Percentiles rank a stretch among this genome's conserved stretches.
These are phyloP conservation scores for Trinorchestia longiramus DNA, from an alignment of 1,140 invertebrate genomes.

Conservation along the genomic window DNA sequence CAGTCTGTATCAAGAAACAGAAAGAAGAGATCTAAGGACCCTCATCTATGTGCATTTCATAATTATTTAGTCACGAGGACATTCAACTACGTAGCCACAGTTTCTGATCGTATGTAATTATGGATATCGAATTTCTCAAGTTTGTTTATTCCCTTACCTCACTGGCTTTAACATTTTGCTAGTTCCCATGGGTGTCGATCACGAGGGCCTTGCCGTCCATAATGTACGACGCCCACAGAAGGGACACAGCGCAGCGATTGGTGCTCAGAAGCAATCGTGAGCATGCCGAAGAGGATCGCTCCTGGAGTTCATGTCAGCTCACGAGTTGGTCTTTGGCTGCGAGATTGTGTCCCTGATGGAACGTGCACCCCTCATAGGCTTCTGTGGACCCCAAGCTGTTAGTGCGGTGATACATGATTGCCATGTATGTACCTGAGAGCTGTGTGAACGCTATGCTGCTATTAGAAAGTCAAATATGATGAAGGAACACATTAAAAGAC, in stretches of 20 bases:
- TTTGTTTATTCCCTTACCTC: neutral
- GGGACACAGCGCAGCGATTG: neutral
- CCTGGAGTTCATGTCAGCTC: constrained; percentile 32
- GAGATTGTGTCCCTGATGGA: constrained; percentile 50
- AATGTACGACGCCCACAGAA: constrained; percentile 2
- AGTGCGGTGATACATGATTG: constrained; percentile 23
- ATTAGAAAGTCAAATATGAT: constrained; percentile 55
- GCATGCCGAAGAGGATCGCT: constrained; percentile 3
- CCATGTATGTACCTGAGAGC: constrained; percentile 28
- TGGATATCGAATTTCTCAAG: neutral
- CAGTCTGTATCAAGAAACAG: neutral
- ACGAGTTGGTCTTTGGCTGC: constrained; percentile 6
- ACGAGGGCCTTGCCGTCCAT: neutral
- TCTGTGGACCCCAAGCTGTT: constrained; percentile 48
- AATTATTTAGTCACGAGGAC: neutral
- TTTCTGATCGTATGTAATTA: neutral
- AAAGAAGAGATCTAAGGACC: too few relatives aligned
- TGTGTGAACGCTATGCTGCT: constrained; percentile 30
- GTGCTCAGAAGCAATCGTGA: constrained; percentile 36
- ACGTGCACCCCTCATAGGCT: constrained; percentile 48
- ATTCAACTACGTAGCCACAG: neutral
- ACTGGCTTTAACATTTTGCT: neutral
- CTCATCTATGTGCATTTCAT: neutral
- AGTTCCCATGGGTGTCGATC: neutral
- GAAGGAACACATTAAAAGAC: constrained; percentile 23